Evolutionary conservation across 2,113 vertebrate genomes (phyloP).

Genomic region (Saimiri boliviensis): DNA sequence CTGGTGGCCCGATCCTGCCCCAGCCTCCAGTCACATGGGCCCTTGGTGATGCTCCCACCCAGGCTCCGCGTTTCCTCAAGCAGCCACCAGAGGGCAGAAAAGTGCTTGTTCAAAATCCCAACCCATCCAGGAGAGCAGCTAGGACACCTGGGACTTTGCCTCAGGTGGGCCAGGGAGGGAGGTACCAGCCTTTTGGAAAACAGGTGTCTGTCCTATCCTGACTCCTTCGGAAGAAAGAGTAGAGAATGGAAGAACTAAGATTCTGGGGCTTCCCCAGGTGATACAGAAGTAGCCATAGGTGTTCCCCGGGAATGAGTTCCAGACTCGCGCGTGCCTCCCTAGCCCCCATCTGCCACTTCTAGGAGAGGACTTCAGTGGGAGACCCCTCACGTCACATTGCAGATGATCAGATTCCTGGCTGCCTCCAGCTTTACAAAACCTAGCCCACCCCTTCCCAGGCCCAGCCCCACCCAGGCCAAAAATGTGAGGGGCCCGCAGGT

Average conservation of each 20-base stretch:
- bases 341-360: neutral
- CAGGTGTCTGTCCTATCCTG: neutral
- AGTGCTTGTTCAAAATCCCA: neutral
- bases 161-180: neutral
- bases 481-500: conserved; percentile 17
- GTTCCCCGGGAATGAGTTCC: neutral
- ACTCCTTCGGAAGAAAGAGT: neutral
- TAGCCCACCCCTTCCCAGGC: neutral
- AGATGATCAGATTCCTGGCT: neutral
- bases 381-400: neutral
- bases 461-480: conserved; percentile 26
- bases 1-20: neutral
- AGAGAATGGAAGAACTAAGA: neutral
- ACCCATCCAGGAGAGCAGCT: accelerated
- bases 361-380: neutral
- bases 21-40: neutral
- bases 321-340: neutral
- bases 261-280: neutral
- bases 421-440: conserved; percentile 30
- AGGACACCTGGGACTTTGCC: neutral
- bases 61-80: neutral
- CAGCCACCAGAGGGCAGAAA: conserved; percentile 49
- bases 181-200: neutral
- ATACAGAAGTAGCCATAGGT: neutral
- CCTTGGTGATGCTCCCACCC: neutral